Conservation (phyloP, 2,888 invertebrate species). For the Ochlodes sylvanus region DNA sequence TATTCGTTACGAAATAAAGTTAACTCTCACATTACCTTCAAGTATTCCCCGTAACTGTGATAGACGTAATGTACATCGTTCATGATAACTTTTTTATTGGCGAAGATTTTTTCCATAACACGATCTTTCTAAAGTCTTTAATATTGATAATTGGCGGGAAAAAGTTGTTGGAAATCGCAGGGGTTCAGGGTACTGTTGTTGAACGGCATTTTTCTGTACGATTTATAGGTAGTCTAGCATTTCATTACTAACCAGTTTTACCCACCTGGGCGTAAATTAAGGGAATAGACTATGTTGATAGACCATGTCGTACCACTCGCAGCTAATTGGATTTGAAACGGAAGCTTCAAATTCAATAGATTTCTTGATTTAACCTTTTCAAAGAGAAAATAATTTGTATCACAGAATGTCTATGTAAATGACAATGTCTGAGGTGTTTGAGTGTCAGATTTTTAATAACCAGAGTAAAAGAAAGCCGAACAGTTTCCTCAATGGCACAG, state of each 20-base stretch:
- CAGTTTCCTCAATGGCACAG: too few species aligned
- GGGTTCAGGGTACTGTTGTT: slow-evolving; percentile 22
- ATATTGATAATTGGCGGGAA: slow-evolving; percentile 39
- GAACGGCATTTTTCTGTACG: slow-evolving; percentile 17
- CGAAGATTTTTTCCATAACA: slow-evolving; percentile 22
- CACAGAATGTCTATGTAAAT: too few species aligned
- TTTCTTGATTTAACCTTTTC: too few species aligned
- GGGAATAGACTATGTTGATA: too few species aligned
- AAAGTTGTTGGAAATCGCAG: slow-evolving; percentile 22
- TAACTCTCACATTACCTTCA: background rate
- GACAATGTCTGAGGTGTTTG: too few species aligned
- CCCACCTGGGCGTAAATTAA: background rate
- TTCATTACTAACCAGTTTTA: slow-evolving; percentile 2
- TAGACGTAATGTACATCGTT: slow-evolving; percentile 32
- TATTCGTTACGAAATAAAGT: background rate
- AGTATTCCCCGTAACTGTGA: slow-evolving; percentile 36
- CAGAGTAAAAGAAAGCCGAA: too few species aligned
- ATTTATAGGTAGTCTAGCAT: background rate
- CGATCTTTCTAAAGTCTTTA: slow-evolving; percentile 34
- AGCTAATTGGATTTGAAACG: too few species aligned
- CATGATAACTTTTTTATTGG: slow-evolving; percentile 37
- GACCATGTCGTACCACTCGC: too few species aligned
- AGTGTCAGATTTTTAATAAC: too few species aligned
- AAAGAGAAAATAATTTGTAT: too few species aligned
- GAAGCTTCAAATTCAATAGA: too few species aligned